Evolutionary conservation across 2,797 vertebrate species (phyloP), one percentile per base, ranked within the genome.

Genomic region (Scolopax rusticola): DNA sequence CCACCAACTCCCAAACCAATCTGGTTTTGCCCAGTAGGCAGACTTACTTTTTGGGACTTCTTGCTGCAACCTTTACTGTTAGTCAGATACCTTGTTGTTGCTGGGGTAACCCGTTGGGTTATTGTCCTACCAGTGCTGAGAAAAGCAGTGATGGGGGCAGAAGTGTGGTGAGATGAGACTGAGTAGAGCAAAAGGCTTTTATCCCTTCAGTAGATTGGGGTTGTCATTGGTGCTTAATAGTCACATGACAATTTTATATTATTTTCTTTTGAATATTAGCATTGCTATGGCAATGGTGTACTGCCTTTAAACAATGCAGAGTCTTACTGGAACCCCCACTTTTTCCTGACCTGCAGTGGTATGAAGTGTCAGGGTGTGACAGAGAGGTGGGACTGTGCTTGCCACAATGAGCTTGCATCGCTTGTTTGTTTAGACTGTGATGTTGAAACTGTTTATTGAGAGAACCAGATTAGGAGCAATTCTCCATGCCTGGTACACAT

Each of bases 381-480:
- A 41, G 28, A 0, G 1, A 33, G 50, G 18, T 75, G 57, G 41
- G 53, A 32, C n/a, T 8, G 0, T 15, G 54, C 67, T 84, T 65
- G 48, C 41, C 13, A 5, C 12, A 17, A 63, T 21, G 48, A 64
- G 43, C 4, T 88, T 6, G 1, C 74, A 45, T 32, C 78, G 15
- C 32, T 11, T 4, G 2, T 38, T 86, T 6, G 1, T 75, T 61
- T 28, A 47, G 27, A 32, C 33, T 69, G 33, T 20, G 41, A 27
- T 64, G n/a, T 48, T 77, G 13, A 81, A 84, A 38, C 21, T 32
- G 61, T 28, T 84, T 25, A 12, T n/a, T 84, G 54, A 40, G 67
- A 75, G 18, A 74, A 6, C 14, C 36, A 43, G n/a, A 51, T 19
- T 24, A 13, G 65, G 36, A 48, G 53, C 48, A 28, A 27, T 74